These are phyloP conservation scores for Dynastes maya DNA, from an alignment of 2,888 invertebrate genomes.

Conservation along the genomic window DNA sequence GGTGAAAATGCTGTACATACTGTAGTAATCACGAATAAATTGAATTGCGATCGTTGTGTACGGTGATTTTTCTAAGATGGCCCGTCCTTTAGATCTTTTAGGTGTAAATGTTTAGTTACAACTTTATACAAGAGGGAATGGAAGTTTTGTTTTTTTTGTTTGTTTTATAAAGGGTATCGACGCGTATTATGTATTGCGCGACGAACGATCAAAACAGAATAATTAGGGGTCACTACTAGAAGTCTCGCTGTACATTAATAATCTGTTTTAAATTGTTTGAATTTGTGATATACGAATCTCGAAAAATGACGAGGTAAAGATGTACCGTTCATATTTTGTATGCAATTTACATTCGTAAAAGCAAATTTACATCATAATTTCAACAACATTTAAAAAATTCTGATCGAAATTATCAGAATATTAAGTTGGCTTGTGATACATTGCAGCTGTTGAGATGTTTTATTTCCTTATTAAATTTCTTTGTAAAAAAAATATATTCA, in stretches of 20 bases:
- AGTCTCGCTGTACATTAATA: no score
- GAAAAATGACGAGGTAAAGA: neutral
- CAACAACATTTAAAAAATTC: no score
- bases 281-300: conserved; percentile 43
- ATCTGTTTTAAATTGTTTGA: neutral
- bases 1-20: conserved; percentile 31
- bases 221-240: neutral
- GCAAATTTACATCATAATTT: conserved; percentile 1
- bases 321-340: conserved; percentile 5
- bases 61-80: no score
- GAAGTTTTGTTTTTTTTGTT: no score
- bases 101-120: no score
- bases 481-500: neutral
- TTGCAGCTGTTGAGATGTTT: conserved; percentile 31
- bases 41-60: conserved; percentile 11
- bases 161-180: no score
- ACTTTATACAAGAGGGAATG: no score
- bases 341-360: neutral
- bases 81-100: no score
- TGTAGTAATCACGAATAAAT: conserved; percentile 1
- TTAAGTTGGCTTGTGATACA: conserved; percentile 26
- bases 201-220: neutral
- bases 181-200: no score
- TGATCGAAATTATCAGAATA: neutral
- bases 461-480: neutral